Conservation (phyloP, 1,140 invertebrate genomes). For the Zeugodacus cucurbitae region DNA sequence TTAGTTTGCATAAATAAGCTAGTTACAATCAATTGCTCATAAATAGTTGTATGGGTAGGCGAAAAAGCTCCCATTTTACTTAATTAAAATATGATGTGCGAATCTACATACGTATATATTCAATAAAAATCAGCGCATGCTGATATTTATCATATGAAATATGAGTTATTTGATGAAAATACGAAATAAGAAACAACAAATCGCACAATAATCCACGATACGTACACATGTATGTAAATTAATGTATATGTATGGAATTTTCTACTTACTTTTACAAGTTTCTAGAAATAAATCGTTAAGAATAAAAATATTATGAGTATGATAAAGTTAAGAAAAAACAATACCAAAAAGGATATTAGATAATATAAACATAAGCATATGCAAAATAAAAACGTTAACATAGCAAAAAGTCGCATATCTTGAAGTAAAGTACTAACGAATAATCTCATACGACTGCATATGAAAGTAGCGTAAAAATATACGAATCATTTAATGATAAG, state of each 20-base stretch:
- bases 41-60: neutral
- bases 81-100: neutral
- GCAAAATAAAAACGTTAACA: constrained; percentile 53
- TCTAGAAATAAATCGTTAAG: no score
- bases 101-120: neutral
- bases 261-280: neutral
- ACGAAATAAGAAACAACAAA: constrained; percentile 40
- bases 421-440: constrained; percentile 49
- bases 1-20: no score
- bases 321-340: neutral
- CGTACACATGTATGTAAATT: constrained; percentile 20
- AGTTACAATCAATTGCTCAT: no score
- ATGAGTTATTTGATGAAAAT: neutral
- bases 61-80: neutral
- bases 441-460: neutral
- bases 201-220: constrained; percentile 50
- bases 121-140: neutral
- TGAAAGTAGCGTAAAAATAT: neutral
- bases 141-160: neutral
- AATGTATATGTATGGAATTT: neutral
- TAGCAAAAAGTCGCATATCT: constrained; percentile 60
- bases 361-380: neutral
- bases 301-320: no score
- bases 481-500: neutral
- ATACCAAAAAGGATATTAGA: neutral